Percentiles rank a stretch among this genome's conserved stretches.
phyloP scores from a whole-genome alignment of 2,113 vertebrate species.

The Leucoraja erinaceus region DNA sequence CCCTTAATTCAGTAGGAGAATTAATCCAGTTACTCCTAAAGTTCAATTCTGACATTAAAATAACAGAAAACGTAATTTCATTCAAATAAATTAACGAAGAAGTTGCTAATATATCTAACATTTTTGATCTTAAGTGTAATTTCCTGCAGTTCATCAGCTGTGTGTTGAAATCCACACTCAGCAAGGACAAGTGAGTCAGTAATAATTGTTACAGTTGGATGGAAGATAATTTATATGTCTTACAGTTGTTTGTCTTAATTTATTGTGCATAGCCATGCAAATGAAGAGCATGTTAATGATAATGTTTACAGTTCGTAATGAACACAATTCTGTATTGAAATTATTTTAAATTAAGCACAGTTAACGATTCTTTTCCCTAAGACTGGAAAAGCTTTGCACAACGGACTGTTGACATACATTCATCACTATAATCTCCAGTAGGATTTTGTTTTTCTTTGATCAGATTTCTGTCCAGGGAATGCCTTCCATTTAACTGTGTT shows the following conservation, averaged over 20 bases:
- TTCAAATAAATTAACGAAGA: neutral
- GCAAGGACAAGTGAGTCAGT: neutral
- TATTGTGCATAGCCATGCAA: neutral
- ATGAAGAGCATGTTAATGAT: neutral
- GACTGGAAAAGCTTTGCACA: neutral
- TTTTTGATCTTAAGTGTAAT: neutral
- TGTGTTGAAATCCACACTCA: neutral
- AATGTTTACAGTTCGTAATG: neutral
- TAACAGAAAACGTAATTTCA: neutral
- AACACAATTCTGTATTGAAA: slow-evolving; percentile 2
- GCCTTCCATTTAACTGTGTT: neutral
- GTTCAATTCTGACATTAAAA: neutral
- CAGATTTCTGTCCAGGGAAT: neutral
- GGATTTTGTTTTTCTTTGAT: neutral
- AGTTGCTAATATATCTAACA: neutral
- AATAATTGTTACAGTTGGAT: neutral
- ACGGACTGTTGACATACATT: neutral
- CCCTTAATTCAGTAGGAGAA: neutral
- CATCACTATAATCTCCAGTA: neutral
- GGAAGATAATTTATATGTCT: neutral
- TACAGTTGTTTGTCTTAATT: neutral
- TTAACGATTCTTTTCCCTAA: neutral
- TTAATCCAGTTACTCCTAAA: neutral
- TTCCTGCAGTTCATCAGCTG: slow-evolving; percentile 15
- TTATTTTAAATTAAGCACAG: neutral